A percentile compares a stretch with the other conserved stretches of the same genome.
phyloP scores from a whole-genome alignment of 2,888 invertebrate species.

The Nyleta sp. region DNA sequence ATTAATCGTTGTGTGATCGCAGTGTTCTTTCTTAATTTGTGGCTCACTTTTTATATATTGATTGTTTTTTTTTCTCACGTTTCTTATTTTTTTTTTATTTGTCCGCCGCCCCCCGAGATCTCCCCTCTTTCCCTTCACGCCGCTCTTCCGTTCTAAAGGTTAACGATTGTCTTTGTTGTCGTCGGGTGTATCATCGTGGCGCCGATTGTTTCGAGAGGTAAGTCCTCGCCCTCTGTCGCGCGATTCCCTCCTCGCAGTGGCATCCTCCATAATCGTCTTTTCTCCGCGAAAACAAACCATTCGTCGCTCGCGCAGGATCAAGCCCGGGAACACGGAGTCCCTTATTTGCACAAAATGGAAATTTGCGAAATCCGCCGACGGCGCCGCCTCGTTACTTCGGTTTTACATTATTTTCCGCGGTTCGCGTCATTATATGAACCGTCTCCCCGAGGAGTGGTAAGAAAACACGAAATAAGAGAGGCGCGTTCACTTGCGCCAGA shows the following conservation, averaged over 20 bases:
- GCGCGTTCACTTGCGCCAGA: slow-evolving; percentile 21
- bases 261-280: slow-evolving; percentile 42
- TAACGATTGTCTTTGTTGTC: background rate
- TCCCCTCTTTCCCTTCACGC: too few species aligned
- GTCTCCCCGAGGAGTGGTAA: slow-evolving; percentile 20
- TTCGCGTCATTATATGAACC: slow-evolving; percentile 30
- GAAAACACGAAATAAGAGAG: slow-evolving; percentile 35
- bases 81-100: background rate
- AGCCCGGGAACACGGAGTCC: slow-evolving; percentile 30
- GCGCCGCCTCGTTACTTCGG: slow-evolving; percentile 50
- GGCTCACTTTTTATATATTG: too few species aligned
- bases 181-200: too few species aligned
- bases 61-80: too few species aligned
- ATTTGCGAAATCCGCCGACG: slow-evolving; percentile 48
- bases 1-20: too few species aligned
- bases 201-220: slow-evolving; percentile 36
- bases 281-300: slow-evolving; percentile 48
- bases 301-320: slow-evolving; percentile 35
- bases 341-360: slow-evolving; percentile 51
- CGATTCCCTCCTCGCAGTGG: slow-evolving; percentile 24
- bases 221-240: slow-evolving; percentile 18
- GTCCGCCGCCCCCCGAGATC: background rate
- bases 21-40: too few species aligned
- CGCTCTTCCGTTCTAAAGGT: background rate
- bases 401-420: slow-evolving; percentile 42